phyloP scores from a whole-genome alignment of 2,797 vertebrate genomes.

The Picus viridis region DNA sequence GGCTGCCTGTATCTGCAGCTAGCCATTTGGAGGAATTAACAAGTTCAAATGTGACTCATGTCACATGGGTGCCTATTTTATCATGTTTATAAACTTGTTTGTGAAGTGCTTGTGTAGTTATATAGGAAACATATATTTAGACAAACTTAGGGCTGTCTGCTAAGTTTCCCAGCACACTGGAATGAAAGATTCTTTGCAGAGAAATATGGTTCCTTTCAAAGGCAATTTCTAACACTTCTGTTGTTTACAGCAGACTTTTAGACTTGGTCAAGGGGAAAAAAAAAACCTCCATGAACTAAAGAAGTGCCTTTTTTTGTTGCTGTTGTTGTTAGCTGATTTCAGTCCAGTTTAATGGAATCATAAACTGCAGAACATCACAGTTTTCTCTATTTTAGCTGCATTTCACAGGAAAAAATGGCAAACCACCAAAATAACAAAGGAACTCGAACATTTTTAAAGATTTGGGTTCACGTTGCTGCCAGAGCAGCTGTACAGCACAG shows the following conservation, averaged over 20 bases:
- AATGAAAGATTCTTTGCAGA: not conserved
- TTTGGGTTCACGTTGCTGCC: not conserved
- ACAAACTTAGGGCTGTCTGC: not conserved
- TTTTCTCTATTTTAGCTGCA: conserved; percentile 8
- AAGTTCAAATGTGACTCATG: not conserved
- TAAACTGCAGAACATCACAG: not conserved
- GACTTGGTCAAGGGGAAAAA: not conserved
- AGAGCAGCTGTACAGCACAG: not conserved
- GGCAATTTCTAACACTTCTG: not conserved
- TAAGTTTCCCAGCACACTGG: not conserved
- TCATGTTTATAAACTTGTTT: not conserved
- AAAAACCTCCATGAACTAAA: not conserved
- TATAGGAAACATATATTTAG: not conserved
- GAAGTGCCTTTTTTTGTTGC: not conserved
- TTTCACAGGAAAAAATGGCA: not conserved
- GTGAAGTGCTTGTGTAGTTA: not conserved
- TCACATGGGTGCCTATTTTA: not conserved
- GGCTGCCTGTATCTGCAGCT: not conserved
- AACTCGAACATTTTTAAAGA: not conserved
- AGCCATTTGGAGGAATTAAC: not conserved
- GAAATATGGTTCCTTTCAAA: conserved; percentile 14
- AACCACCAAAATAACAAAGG: not conserved
- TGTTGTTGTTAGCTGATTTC: not conserved
- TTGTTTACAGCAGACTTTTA: conserved; percentile 24
- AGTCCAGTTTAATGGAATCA: not conserved